Conservation (phyloP, 2,113 vertebrate genomes). For the Pseudopodoces humilis region DNA sequence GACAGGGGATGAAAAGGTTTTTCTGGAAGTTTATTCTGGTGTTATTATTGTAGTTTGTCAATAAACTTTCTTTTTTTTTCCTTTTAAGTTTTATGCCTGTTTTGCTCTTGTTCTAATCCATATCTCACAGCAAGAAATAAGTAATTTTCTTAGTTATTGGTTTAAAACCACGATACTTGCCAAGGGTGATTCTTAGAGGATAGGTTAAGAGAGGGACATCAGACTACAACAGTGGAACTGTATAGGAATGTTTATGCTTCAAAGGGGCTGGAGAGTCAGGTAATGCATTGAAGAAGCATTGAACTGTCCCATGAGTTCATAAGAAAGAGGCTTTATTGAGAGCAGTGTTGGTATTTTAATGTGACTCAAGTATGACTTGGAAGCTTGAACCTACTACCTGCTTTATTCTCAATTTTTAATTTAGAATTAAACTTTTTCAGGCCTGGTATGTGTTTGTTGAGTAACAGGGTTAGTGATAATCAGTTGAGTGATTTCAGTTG, state of each 20-base stretch:
- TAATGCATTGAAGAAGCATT: neutral
- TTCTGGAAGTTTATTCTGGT: no score
- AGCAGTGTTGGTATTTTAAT: neutral
- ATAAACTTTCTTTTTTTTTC: no score
- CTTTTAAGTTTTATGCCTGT: no score
- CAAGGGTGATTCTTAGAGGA: neutral
- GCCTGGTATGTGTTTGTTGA: neutral
- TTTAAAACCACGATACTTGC: no score
- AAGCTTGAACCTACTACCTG: neutral
- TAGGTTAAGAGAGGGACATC: neutral
- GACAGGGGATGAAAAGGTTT: no score
- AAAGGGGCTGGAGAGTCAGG: neutral
- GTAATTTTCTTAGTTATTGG: no score
- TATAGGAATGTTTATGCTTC: neutral
- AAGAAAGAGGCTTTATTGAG: neutral
- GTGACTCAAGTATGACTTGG: neutral
- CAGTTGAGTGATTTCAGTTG: neutral
- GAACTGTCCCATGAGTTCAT: neutral
- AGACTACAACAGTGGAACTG: rapidly evolving
- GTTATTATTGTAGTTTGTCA: no score
- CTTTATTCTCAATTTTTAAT: neutral
- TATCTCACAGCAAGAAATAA: no score
- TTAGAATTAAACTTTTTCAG: neutral
- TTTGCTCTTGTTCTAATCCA: no score
- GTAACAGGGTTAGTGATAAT: neutral